Evolutionary conservation across 2,113 vertebrate species (phyloP).

Genomic region (Hemibagrus wyckioides): DNA sequence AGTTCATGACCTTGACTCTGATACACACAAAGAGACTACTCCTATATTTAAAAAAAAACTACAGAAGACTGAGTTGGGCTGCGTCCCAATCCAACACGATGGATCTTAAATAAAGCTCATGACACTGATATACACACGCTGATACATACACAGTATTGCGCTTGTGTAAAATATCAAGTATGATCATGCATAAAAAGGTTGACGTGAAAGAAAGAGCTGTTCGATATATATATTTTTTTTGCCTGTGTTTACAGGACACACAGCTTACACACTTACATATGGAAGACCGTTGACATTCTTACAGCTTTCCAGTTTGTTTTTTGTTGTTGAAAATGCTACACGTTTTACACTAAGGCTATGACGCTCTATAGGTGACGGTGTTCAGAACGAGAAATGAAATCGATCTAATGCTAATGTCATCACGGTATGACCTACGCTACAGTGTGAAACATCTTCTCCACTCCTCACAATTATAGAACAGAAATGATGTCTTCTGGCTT

Average conservation of each 20-base stretch:
- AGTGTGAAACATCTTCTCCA: background rate
- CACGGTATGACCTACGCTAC: background rate
- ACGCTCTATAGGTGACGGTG: background rate
- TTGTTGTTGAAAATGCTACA: slow-evolving; percentile 12
- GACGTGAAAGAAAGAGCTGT: background rate
- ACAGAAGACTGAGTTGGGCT: background rate
- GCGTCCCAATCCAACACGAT: background rate
- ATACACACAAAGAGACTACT: background rate
- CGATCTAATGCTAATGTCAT: background rate
- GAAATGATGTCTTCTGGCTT: background rate
- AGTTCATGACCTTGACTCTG: background rate
- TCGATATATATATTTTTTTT: background rate
- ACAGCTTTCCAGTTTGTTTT: too few relatives aligned
- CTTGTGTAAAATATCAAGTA: slow-evolving; percentile 34
- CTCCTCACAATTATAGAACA: background rate
- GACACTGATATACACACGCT: background rate
- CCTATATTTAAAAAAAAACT: background rate
- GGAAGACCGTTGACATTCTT: slow-evolving; percentile 22
- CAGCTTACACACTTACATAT: background rate
- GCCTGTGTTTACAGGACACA: background rate
- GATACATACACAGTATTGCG: slow-evolving; percentile 29
- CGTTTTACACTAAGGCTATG: background rate
- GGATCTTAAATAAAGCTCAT: background rate
- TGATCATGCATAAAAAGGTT: slow-evolving; percentile 50
- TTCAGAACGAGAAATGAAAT: background rate